Conservation (phyloP, 2,113 vertebrate species). For the Clupea harengus region DNA sequence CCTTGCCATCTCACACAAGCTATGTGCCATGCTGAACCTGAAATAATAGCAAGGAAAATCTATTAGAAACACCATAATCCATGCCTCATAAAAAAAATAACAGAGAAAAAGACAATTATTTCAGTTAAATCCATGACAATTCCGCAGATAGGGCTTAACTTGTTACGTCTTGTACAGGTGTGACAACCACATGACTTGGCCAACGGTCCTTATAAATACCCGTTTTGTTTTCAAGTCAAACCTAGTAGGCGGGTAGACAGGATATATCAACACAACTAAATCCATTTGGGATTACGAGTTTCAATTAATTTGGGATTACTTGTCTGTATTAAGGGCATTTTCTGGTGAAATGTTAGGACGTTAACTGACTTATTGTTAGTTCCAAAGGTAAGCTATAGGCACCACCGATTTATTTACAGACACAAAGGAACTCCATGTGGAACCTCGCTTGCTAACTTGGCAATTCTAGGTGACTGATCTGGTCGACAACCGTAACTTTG, state of each 20-base stretch:
- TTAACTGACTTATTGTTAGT: background rate
- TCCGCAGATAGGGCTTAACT: background rate
- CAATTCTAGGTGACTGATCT: background rate
- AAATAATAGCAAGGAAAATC: background rate
- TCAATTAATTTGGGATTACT: background rate
- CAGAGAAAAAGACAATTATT: background rate
- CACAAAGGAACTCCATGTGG: background rate
- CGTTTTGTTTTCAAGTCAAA: background rate
- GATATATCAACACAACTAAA: background rate
- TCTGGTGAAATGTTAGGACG: background rate
- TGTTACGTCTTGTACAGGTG: background rate
- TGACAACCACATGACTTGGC: background rate
- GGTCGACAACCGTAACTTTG: background rate
- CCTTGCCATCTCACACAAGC: background rate
- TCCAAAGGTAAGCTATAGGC: background rate
- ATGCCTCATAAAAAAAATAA: background rate
- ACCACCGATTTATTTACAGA: background rate
- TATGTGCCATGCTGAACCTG: conserved; percentile 38
- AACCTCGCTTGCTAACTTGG: conserved; percentile 10
- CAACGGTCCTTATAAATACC: background rate
- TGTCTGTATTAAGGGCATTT: background rate
- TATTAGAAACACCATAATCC: background rate
- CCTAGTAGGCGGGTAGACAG: background rate
- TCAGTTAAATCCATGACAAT: background rate
- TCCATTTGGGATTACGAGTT: background rate